Base-by-base conservation (phyloP, 2,797 vertebrate genomes). In the Eidolon dupreanum region DNA sequence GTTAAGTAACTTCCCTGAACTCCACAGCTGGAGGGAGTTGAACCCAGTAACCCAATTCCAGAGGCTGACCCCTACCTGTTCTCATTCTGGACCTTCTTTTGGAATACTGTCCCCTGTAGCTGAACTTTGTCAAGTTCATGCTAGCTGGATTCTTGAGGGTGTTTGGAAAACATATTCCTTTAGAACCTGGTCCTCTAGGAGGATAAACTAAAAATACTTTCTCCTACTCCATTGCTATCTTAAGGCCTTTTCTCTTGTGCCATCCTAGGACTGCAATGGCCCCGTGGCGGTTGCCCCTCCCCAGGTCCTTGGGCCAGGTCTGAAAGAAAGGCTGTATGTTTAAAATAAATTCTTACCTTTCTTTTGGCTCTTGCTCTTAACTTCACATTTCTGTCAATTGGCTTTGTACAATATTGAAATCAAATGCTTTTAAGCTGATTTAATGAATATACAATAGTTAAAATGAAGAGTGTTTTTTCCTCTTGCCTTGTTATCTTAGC, bases 361-460 rank as follows among this genome's bases (percentile, higher is more conserved):
- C 88, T 93, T 75, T 74, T 68, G 65, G 83, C 92, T 89, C 46
- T 95, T 89, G 43, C 6, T 79, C 28, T 24, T 66, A 46, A 43
- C 70, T 53, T 94, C 61, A 70, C 11, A 1, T 70, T 96, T 86
- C 55, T 93, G 53, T 79, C 73, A 51, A 8, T 65, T 5, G 16
- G 57, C 63, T 94, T 95, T 93, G 91, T 86, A 31, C 77, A 93
- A 63, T 84, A 68, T 90, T 31, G 79, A 94, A 92, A 93, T 78
- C 71, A 75, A 82, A 57, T 43, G 49, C 31, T 59, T 73, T 68
- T 51, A 84, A 90, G 86, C 61, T 74, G 73, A 83, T 90, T 95
- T 86, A 82, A 57, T 91, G 20, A 70, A 24, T 55, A 63, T 75
- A 71, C n/a, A 89, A 36, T 86, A 66, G 63, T 88, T 93, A 91